Evolutionary conservation across 2,113 vertebrate species (phyloP).

Genomic region (Castor canadensis): DNA sequence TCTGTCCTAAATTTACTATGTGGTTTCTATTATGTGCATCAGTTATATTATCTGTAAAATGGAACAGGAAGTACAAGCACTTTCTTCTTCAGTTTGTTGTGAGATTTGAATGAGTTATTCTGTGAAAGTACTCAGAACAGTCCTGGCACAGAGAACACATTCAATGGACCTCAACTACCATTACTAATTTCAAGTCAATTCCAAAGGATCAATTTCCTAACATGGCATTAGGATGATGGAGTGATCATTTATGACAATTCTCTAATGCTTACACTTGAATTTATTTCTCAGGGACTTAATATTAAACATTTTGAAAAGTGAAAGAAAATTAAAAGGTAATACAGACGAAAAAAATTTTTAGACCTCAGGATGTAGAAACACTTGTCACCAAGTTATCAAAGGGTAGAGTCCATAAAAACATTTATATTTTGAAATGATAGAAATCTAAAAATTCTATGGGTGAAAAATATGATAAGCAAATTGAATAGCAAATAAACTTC

Average conservation of each 20-base stretch:
- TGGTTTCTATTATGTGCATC: too few relatives aligned
- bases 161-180: not conserved
- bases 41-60: not conserved
- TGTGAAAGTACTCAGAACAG: not conserved
- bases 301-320: not conserved
- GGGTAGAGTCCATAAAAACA: not conserved
- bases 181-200: not conserved
- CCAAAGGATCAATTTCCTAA: not conserved
- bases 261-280: not conserved
- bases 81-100: not conserved
- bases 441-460: not conserved
- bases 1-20: too few relatives aligned
- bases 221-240: not conserved
- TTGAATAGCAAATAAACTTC: not conserved
- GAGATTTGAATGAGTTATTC: not conserved
- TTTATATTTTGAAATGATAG: not conserved
- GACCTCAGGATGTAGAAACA: not conserved
- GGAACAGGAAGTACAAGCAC: not conserved
- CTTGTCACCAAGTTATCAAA: not conserved
- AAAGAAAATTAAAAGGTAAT: not conserved
- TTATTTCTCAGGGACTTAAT: not conserved
- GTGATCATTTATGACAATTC: not conserved
- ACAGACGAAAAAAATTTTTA: not conserved
- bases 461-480: not conserved
- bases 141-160: not conserved